Conservation (phyloP, 2,888 invertebrate species). For the Trachelus troglodyta region DNA sequence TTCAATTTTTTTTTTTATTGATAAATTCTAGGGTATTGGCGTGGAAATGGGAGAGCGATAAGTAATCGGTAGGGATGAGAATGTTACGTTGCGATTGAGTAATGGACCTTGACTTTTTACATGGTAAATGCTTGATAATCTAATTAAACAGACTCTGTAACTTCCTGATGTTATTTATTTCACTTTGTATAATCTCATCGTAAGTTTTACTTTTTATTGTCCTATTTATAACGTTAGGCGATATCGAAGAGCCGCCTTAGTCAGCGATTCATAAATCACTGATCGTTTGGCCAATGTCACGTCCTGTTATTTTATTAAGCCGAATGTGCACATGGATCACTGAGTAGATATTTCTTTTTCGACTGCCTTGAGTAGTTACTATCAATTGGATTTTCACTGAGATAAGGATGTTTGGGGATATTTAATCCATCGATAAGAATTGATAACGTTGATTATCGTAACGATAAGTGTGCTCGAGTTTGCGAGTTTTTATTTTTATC, state of each 20-base stretch:
- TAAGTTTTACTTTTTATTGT: not conserved
- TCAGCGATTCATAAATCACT: not conserved
- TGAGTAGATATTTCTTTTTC: not conserved
- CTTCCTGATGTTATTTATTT: not conserved
- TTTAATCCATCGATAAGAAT: not conserved
- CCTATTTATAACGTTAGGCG: not conserved
- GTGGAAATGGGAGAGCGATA: not conserved
- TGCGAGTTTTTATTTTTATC: not conserved
- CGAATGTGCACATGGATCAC: not conserved
- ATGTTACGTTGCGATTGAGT: conserved; percentile 9
- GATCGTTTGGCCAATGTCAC: not conserved
- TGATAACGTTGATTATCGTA: not conserved
- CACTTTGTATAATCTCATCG: not conserved
- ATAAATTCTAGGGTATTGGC: not conserved
- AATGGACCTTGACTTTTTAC: conserved; percentile 32
- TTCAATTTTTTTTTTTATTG: not conserved
- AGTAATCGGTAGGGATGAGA: not conserved
- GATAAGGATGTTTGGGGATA: too few species aligned
- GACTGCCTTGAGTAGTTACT: too few species aligned
- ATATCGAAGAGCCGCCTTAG: not conserved
- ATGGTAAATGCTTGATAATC: conserved; percentile 7
- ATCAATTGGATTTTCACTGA: too few species aligned
- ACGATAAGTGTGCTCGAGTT: not conserved
- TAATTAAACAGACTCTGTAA: not conserved
- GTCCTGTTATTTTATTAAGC: not conserved